Conservation (phyloP, 2,113 vertebrate species). For the Nothoprocta pentlandii region DNA sequence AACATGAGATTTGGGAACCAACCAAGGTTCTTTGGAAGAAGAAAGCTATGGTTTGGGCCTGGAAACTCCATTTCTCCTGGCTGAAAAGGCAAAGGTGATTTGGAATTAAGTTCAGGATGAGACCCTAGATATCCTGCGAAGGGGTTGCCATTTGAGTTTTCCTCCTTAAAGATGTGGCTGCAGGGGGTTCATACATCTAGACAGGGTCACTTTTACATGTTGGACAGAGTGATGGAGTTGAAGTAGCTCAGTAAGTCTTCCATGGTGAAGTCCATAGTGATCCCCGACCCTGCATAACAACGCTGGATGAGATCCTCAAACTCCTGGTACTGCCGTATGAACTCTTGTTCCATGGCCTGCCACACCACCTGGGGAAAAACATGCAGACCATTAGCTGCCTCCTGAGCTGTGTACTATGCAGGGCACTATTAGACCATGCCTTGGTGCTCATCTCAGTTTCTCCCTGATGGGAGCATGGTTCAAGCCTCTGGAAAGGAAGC, state of each 20-base stretch:
- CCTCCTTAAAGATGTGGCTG: background rate
- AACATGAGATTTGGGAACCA: no score
- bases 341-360: slow-evolving; percentile 12
- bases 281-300: slow-evolving; percentile 47
- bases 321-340: slow-evolving; percentile 26
- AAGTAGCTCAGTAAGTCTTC: slow-evolving; percentile 66
- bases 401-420: no score
- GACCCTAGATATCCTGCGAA: background rate
- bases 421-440: background rate
- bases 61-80: background rate
- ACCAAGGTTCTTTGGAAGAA: background rate
- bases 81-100: accelerated
- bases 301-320: slow-evolving; percentile 47
- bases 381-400: background rate
- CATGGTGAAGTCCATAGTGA: slow-evolving; percentile 52
- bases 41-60: background rate
- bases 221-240: slow-evolving; percentile 23
- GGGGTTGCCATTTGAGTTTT: background rate
- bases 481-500: background rate
- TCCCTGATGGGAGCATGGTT: no score
- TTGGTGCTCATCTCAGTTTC: background rate
- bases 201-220: background rate
- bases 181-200: background rate
- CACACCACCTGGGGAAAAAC: slow-evolving; percentile 50
- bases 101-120: background rate